Base-by-base conservation (phyloP, 1,140 invertebrate genomes). In the Nasonia vitripennis region DNA sequence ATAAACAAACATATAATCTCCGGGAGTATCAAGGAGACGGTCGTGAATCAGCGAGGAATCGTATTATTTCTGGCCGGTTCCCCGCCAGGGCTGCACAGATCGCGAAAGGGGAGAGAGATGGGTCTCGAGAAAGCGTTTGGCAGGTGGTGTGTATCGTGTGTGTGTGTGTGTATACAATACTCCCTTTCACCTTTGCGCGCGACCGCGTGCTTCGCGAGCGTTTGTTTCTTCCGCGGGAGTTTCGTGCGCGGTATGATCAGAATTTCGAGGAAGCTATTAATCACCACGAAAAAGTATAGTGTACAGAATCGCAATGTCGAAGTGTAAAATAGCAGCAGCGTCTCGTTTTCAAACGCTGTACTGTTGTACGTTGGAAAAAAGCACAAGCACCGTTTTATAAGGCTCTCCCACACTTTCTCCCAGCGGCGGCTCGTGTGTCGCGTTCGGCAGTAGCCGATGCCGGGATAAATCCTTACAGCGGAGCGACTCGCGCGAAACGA, bases 1-100 rank as follows among this genome's bases (percentile, higher is more conserved):
- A 77, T 78, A 86, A 81, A 86, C 82, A 78, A 70, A 85, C 77
- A 75, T 82, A 80, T 85, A 79, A 77, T 82, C 84, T 77, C 78
- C 17, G 68, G n/a, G 14, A 31, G 62, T 51, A 81, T 84, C 84
- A 27, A 27, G 37, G 23, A 45, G 77, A 62, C 23, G 77, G 79
- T 73, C 75, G n/a, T 80, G 83, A 85, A 85, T 85, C 83, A 73
- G 45, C 70, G 45, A n/a, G 20, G 71, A 62, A 37, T 62, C 48
- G 77, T 51, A 78, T 84, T 84, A 84, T 78, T 84, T 83, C 41
- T 70, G 27, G 48, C 70, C 17, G 23, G 10, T 55, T 10, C 27
- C 1, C n/a, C n/a, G 27, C 11, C 55, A 34, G 31, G 23, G 34
- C 71, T 23, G 71, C 12, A 74, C 17, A 55, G 0, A 83, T 34